A percentile compares a stretch with the other conserved stretches of the same genome.
Evolutionary conservation across 1,140 invertebrate genomes (phyloP).

Genomic region (Drosophila auraria): DNA sequence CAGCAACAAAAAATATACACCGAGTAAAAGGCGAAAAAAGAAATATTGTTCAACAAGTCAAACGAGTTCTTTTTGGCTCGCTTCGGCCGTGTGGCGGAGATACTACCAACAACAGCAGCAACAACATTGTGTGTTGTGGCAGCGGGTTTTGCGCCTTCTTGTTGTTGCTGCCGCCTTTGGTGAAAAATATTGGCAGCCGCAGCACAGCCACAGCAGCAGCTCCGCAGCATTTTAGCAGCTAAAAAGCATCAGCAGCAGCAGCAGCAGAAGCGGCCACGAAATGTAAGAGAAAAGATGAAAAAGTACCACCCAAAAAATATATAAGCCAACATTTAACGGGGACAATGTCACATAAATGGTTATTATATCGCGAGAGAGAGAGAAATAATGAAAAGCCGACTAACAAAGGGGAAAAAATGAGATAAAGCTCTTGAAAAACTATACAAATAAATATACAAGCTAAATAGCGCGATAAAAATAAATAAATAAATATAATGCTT

Average conservation of each 20-base stretch:
- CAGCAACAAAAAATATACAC: slow-evolving; percentile 48
- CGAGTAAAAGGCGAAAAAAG: slow-evolving; percentile 64
- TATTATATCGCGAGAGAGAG: slow-evolving; percentile 10
- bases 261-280: slow-evolving; percentile 38
- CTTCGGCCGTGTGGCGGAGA: slow-evolving; percentile 74
- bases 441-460: neutral
- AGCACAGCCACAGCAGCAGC: slow-evolving; percentile 68
- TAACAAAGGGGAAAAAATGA: neutral
- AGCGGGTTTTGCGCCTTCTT: slow-evolving; percentile 58
- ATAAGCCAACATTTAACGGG: slow-evolving; percentile 11
- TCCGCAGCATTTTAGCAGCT: slow-evolving; percentile 30
- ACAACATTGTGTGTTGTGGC: slow-evolving; percentile 61
- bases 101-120: slow-evolving; percentile 56
- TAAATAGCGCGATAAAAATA: too few relatives aligned
- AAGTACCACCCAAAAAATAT: slow-evolving; percentile 38
- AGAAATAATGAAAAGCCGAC: neutral
- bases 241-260: slow-evolving; percentile 21
- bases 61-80: slow-evolving; percentile 83
- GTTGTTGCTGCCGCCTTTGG: slow-evolving; percentile 68
- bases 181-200: slow-evolving; percentile 83
- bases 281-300: slow-evolving; percentile 48
- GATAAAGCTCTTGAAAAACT: neutral
- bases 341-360: slow-evolving; percentile 30
- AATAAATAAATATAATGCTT: neutral
- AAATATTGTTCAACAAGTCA: slow-evolving; percentile 84